Base-by-base conservation (phyloP, 2,113 vertebrate species). In the Apaloderma vittatum region DNA sequence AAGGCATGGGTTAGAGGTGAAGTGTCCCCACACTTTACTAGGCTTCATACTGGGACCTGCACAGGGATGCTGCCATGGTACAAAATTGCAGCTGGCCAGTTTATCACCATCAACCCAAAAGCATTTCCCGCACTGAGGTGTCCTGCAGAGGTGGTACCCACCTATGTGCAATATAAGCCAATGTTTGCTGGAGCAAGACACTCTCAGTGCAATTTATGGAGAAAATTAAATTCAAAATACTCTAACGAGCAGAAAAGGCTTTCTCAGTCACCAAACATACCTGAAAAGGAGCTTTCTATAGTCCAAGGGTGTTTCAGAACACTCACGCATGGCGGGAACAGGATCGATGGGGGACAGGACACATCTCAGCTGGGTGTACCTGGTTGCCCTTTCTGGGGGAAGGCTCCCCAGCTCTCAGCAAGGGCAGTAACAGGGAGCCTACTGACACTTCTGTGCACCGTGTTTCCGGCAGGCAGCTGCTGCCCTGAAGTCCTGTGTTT, bases 291-390 rank as follows among this genome's bases (percentile, higher is more conserved):
- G 15, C 2, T 58, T 75, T 63, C 57, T 27, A 0, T 27, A 54
- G 27, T 16, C 27, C 43, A 24, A 0, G 2, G 27, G 4, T 21
- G 4, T 63, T 79, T n/a, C 20, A 74, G 51, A 40, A 26, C 40
- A 23, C 15, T 22, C 18, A 26, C 12, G 36, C 16, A 1, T 15
- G 12, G 3, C 12, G 12, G 70, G 24, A 57, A 37, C 20, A n/a
- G 57, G 12, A 30, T 32, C 0, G 1, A 11, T 12, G 49, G 12
- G 29, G 15, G 16, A 45, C 46, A 23, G 54, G 73, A 49, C 45
- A n/a, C 13, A 27, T 18, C 37, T 83, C 2, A 2, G 49, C 70
- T 70, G 32, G n/a, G 27, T 2, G 2, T 34, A 23, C 0, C 0
- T n/a, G 49, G 15, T 36, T 37, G 12, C 18, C 23, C 18, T 46